Evolutionary conservation across 2,113 vertebrate species (phyloP).

Genomic region (Calyptommatus sinebrachiatus): DNA sequence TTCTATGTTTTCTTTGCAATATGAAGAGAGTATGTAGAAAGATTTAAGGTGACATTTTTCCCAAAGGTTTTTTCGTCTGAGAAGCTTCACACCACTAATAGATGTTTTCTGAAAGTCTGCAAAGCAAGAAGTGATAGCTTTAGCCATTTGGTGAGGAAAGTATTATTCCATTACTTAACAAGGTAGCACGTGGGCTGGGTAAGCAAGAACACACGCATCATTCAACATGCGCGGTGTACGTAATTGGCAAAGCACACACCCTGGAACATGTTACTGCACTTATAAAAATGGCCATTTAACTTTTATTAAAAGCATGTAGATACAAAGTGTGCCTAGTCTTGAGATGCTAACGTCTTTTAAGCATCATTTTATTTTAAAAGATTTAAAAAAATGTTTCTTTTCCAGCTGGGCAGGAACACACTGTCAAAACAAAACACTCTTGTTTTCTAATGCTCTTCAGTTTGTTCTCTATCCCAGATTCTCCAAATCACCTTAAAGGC

Average conservation of each 20-base stretch:
- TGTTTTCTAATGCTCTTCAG: conserved; percentile 13
- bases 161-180: conserved; percentile 61
- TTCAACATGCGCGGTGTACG: conserved; percentile 55
- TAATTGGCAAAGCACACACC: conserved; percentile 53
- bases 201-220: conserved; percentile 56
- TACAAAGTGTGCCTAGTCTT: conserved; percentile 32
- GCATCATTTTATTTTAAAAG: conserved; percentile 13
- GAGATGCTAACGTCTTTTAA: conserved; percentile 27
- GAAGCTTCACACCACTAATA: conserved; percentile 36
- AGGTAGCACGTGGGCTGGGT: conserved; percentile 55
- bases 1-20: neutral
- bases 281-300: conserved; percentile 59
- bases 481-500: neutral
- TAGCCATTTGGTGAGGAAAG: conserved; percentile 43
- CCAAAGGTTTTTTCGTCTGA: neutral
- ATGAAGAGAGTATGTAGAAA: neutral
- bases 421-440: conserved; percentile 20
- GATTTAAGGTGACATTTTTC: neutral
- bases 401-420: conserved; percentile 29
- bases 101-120: conserved; percentile 52
- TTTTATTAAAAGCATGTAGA: conserved; percentile 52
- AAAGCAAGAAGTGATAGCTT: neutral
- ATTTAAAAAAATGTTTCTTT: conserved; percentile 15
- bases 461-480: conserved; percentile 4
- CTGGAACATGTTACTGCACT: conserved; percentile 59